Evolutionary conservation across 2,888 invertebrate species (phyloP).

Genomic region (Sympetrum striolatum): DNA sequence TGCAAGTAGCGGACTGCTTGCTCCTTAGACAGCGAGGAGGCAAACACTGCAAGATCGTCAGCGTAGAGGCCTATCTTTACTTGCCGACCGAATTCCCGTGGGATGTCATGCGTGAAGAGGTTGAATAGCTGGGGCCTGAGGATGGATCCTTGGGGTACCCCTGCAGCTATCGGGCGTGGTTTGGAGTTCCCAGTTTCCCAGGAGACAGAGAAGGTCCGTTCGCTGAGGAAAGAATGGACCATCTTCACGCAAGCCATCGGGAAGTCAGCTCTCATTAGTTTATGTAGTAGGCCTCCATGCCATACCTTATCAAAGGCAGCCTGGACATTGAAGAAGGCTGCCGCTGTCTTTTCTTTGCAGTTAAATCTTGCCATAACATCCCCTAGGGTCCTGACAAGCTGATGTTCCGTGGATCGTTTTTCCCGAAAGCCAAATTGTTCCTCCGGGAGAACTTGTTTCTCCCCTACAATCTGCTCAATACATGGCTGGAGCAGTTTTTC

Average conservation of each 20-base stretch:
- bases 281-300: background rate
- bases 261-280: background rate
- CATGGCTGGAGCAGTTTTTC: too few relatives aligned
- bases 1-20: too few relatives aligned
- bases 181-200: background rate
- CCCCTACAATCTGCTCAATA: background rate
- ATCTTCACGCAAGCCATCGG: background rate
- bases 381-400: background rate
- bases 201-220: background rate
- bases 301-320: background rate
- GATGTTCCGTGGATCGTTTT: background rate
- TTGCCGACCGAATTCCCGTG: too few relatives aligned
- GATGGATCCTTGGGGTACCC: too few relatives aligned
- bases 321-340: background rate
- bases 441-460: background rate
- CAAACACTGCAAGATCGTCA: too few relatives aligned
- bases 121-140: too few relatives aligned
- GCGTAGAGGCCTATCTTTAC: too few relatives aligned
- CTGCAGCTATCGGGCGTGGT: too few relatives aligned
- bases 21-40: too few relatives aligned
- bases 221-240: background rate
- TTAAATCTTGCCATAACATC: background rate
- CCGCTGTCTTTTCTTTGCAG: background rate
- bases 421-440: background rate
- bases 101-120: too few relatives aligned